Percentiles rank a stretch among this genome's conserved stretches.
These are phyloP conservation scores for Zosterops japonicus DNA, from an alignment of 2,113 vertebrate species.

Conservation along the genomic window DNA sequence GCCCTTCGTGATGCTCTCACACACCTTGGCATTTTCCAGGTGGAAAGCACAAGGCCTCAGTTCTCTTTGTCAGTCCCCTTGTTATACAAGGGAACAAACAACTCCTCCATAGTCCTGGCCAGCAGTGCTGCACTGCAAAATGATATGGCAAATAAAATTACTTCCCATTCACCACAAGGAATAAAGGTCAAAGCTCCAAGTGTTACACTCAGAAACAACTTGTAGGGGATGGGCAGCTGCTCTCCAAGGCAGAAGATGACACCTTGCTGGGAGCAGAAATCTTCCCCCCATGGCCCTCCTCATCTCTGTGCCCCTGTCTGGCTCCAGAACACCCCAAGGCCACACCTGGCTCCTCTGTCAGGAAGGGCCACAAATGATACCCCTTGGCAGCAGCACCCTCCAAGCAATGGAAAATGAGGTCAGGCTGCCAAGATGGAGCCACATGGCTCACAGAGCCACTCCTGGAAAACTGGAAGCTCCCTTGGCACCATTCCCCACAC, in stretches of 20 bases:
- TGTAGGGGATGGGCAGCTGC: neutral
- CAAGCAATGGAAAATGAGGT: accelerated
- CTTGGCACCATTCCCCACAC: neutral
- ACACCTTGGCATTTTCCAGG: neutral
- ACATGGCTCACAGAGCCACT: accelerated
- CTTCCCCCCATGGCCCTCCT: accelerated
- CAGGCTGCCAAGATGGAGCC: neutral
- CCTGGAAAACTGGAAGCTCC: neutral
- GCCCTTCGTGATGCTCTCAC: neutral
- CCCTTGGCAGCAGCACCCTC: neutral
- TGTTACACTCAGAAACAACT: neutral
- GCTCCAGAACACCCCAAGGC: neutral
- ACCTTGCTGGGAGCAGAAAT: neutral
- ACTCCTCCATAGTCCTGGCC: neutral
- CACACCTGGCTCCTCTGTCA: accelerated
- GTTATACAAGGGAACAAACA: neutral
- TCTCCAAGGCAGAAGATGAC: neutral
- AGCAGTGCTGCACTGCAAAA: neutral
- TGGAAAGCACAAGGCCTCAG: neutral
- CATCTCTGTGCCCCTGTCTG: neutral
- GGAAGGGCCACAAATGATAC: neutral
- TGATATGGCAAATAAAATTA: neutral
- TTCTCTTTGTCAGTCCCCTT: neutral
- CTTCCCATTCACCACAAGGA: neutral
- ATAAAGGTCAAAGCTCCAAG: neutral